Conservation (phyloP, 2,113 vertebrate genomes). For the Ctenodactylus gundi region DNA sequence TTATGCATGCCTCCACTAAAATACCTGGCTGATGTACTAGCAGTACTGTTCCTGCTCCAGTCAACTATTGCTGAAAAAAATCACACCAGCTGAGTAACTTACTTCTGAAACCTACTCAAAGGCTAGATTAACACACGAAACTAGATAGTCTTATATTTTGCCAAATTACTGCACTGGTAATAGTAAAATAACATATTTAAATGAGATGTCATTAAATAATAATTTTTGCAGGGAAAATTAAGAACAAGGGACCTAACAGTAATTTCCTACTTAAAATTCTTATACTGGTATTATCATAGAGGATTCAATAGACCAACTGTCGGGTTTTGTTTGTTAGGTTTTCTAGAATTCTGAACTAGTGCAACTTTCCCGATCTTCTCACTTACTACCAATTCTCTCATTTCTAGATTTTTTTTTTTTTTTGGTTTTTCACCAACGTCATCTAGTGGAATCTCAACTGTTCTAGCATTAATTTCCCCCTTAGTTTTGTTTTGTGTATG, state of each 20-base stretch:
- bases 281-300: background rate
- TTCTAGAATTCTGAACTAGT: background rate
- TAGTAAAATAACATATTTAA: background rate
- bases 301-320: background rate
- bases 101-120: background rate
- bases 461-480: background rate
- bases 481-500: background rate
- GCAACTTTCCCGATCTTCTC: background rate
- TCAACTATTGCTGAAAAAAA: background rate
- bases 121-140: background rate
- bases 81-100: background rate
- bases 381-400: background rate
- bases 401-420: background rate
- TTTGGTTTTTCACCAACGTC: background rate
- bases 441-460: background rate
- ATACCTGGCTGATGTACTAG: background rate
- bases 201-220: background rate
- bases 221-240: background rate
- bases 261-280: background rate
- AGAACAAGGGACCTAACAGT: background rate
- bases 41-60: background rate
- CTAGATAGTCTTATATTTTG: background rate
- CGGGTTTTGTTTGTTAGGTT: conserved; percentile 7
- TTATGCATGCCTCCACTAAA: background rate
- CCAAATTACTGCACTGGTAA: background rate